Conservation (phyloP, 2,888 invertebrate species). For the Pollenia griseotomentosa region DNA sequence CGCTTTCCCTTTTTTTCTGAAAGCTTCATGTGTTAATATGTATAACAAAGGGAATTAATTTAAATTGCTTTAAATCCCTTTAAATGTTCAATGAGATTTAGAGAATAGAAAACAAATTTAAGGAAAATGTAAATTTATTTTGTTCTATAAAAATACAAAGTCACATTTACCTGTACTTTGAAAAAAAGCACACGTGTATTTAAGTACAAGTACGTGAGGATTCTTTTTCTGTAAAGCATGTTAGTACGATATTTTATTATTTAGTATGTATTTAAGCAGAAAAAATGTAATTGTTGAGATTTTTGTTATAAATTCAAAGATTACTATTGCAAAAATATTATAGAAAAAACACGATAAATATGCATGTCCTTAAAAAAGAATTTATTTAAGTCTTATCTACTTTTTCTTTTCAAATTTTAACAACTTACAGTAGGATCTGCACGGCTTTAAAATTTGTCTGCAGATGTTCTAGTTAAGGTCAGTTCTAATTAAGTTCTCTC, state of each 20-base stretch:
- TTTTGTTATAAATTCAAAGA: neutral
- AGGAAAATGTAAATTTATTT: neutral
- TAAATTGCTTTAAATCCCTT: conserved; percentile 44
- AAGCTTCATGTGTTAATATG: conserved; percentile 30
- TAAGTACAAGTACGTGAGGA: neutral
- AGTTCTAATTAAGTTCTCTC: too few species aligned
- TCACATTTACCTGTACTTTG: neutral
- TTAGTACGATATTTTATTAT: neutral
- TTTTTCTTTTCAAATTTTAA: too few species aligned
- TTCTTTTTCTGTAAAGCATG: neutral
- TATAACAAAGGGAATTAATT: conserved; percentile 45
- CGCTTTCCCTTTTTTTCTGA: neutral
- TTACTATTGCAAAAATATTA: neutral
- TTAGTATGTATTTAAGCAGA: neutral
- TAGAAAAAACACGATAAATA: neutral
- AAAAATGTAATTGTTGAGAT: neutral
- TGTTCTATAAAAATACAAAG: neutral
- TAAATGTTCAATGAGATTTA: conserved; percentile 43
- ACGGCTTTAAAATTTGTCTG: too few species aligned
- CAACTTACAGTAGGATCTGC: too few species aligned
- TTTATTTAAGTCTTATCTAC: too few species aligned
- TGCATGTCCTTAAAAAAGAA: neutral
- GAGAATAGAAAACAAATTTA: conserved; percentile 5
- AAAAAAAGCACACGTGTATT: neutral
- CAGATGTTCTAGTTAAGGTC: too few species aligned